A percentile compares a stretch with the other conserved stretches of the same genome.
These are phyloP conservation scores for Cerceris rybyensis DNA, from an alignment of 2,888 invertebrate genomes.

Conservation along the genomic window DNA sequence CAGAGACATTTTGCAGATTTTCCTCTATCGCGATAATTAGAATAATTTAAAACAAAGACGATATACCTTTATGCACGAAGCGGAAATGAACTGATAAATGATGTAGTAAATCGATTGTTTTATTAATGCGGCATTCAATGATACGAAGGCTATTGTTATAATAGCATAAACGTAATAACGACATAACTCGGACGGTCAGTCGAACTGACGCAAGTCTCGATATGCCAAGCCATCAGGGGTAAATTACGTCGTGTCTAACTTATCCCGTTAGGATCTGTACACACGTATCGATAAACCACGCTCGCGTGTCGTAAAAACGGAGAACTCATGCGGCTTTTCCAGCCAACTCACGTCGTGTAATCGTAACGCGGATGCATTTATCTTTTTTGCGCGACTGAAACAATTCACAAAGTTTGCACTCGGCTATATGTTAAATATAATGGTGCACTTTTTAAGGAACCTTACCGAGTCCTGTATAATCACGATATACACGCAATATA, in stretches of 20 bases:
- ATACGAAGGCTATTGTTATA: slow-evolving; percentile 5
- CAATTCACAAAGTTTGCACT: background rate
- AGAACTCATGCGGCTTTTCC: slow-evolving; percentile 31
- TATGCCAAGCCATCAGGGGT: slow-evolving; percentile 37
- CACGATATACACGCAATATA: too few species aligned
- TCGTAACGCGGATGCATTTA: slow-evolving; percentile 17
- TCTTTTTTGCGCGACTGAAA: background rate
- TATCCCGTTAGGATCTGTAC: slow-evolving; percentile 42
- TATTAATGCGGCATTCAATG: slow-evolving; percentile 33
- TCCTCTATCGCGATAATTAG: too few species aligned
- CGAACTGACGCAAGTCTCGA: slow-evolving; percentile 49
- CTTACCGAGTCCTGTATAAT: too few species aligned
- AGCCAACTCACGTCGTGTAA: slow-evolving; percentile 16
- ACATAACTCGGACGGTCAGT: slow-evolving; percentile 38
- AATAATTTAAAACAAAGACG: too few species aligned
- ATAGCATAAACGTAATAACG: slow-evolving; percentile 36
- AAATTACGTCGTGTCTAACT: slow-evolving; percentile 53
- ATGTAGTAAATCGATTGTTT: background rate
- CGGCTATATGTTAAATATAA: too few species aligned
- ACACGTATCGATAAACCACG: slow-evolving; percentile 43
- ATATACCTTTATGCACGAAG: background rate
- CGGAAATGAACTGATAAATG: background rate
- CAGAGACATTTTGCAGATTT: too few species aligned
- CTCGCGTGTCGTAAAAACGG: slow-evolving; percentile 44
- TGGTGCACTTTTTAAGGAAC: too few species aligned